phyloP scores from a whole-genome alignment of 2,797 vertebrate species.

The Acomys russatus region DNA sequence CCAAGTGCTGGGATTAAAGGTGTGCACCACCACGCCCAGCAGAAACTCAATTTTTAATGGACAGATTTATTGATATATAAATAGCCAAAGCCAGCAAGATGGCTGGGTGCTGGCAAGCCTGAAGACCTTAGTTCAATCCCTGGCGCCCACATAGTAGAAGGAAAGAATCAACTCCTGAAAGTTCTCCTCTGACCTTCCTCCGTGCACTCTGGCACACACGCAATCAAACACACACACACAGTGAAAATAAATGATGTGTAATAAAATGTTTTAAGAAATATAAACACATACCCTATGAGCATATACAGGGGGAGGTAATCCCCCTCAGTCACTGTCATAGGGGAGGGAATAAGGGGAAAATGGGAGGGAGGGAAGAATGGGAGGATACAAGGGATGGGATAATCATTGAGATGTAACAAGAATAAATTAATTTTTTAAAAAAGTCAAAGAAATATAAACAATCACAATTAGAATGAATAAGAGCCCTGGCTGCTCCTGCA shows the following conservation, averaged over 20 bases:
- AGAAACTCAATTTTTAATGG: background rate
- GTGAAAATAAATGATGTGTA: background rate
- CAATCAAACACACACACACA: background rate
- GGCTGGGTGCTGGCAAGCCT: background rate
- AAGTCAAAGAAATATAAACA: slow-evolving; percentile 43
- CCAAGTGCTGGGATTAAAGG: too few species aligned
- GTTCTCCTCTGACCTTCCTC: background rate
- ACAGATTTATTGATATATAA: background rate
- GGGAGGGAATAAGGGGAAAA: too few species aligned
- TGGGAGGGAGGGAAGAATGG: too few species aligned
- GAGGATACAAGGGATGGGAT: too few species aligned
- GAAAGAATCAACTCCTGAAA: background rate
- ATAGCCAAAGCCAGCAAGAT: background rate
- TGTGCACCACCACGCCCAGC: background rate
- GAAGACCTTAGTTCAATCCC: background rate
- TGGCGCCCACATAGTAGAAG: background rate
- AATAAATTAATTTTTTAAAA: too few species aligned
- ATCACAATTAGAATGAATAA: background rate
- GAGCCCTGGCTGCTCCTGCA: background rate
- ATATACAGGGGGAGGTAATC: too few species aligned
- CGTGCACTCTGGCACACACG: background rate
- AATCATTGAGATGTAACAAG: too few species aligned
- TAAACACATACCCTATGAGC: too few species aligned
- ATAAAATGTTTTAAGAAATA: slow-evolving; percentile 3
- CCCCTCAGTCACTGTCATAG: too few species aligned